Base-by-base conservation (phyloP, 2,797 vertebrate species). In the Poliocrania exsul region DNA sequence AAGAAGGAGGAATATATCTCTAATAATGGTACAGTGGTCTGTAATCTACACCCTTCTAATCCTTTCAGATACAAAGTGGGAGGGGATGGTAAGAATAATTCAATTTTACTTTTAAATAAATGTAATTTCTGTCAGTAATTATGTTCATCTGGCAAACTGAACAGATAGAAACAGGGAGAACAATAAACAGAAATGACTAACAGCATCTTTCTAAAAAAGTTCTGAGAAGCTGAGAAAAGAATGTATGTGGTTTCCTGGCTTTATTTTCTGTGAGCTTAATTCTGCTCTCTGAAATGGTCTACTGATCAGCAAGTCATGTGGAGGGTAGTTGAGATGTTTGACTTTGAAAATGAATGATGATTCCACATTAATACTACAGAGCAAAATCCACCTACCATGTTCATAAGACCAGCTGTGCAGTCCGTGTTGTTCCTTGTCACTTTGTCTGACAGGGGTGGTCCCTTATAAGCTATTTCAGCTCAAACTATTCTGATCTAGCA, bases 31-130 rank as follows among this genome's bases (percentile, higher is more conserved):
- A 62, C 31, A 54, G 58, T n/a, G 50, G 13, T 91, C 77, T 66
- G 38, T 61, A 69, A 74, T 75, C 53, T 78, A 69, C 44, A 93
- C 35, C n/a, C 37, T 92, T 65, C 80, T 83, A 69, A 51, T 71
- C 50, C 33, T 86, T 84, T 86, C 85, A 86, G 42, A 83, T 72
- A 50, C 17, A 72, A 44, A 58, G 40, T 84, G 66, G 35, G 72
- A 83, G n/a, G n/a, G 40, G 16, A 92, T 81, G 67, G 62, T 53
- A 88, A 49, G 37, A 57, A 56, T 93, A 95, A 96, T 90, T 93
- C 19, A 80, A 90, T 95, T 95, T 88, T 64, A 72, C 69, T 94
- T 92, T 79, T 58, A 79, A 92, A 93, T 90, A 90, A 91, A 88
- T 84, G 26, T 24, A 86, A 93, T 93, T 88, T 94, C 73, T 94